phyloP scores from a whole-genome alignment of 2,888 invertebrate genomes.

The Tipula confusa region DNA sequence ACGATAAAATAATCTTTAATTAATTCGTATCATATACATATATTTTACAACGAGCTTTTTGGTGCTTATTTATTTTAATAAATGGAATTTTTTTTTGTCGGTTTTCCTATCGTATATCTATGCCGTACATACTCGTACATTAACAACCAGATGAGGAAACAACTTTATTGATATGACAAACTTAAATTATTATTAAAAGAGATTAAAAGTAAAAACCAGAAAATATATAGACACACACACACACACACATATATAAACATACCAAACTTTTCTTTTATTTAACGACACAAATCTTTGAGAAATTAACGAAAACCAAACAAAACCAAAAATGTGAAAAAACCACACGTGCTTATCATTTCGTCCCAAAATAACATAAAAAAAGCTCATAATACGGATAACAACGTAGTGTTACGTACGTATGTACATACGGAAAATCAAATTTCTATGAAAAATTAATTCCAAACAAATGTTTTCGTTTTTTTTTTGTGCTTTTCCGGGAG shows the following conservation, averaged over 20 bases:
- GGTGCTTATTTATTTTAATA: neutral
- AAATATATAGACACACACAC: neutral
- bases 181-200: slow-evolving; percentile 15
- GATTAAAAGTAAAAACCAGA: neutral
- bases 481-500: neutral
- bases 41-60: neutral
- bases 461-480: neutral
- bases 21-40: neutral
- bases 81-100: neutral
- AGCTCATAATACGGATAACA: neutral
- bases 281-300: neutral
- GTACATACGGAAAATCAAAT: neutral
- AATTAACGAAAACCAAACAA: neutral
- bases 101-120: neutral
- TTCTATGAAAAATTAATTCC: slow-evolving; percentile 3
- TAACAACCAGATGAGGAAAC: neutral
- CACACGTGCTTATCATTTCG: neutral
- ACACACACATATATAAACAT: no score
- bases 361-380: neutral
- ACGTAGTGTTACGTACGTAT: neutral
- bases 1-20: neutral
- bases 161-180: neutral
- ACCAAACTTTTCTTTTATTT: neutral
- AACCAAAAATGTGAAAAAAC: neutral
- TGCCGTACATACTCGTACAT: neutral